Evolutionary conservation across 2,797 vertebrate species (phyloP).

Genomic region (Myotis daubentonii): DNA sequence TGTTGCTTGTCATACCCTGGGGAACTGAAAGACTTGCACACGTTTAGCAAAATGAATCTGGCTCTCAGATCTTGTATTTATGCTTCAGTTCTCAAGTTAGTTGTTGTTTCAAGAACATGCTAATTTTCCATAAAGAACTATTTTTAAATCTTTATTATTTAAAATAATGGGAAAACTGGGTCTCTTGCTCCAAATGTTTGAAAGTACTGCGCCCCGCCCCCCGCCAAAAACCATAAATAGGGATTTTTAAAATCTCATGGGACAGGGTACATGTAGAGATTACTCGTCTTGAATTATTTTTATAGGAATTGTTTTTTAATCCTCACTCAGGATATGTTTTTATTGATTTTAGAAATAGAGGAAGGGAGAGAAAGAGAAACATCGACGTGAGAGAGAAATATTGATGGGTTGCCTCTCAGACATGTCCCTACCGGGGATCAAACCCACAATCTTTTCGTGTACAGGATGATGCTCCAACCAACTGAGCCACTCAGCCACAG

Average conservation of each 20-base stretch:
- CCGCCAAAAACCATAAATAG: background rate
- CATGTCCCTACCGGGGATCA: background rate
- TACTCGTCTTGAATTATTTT: conserved; percentile 14
- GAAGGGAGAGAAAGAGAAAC: background rate
- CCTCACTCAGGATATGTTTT: background rate
- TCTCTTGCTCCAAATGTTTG: conserved; percentile 50
- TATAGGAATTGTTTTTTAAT: background rate
- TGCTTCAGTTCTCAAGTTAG: conserved; percentile 50
- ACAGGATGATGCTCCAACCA: background rate
- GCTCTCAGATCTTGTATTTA: background rate
- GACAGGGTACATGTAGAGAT: background rate
- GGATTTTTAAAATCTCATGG: background rate
- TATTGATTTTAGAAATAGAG: background rate
- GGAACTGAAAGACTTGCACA: conserved; percentile 35
- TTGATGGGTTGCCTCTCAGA: background rate
- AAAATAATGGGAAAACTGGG: conserved; percentile 5
- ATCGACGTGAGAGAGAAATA: background rate
- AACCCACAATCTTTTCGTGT: background rate
- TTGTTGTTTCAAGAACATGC: conserved; percentile 44
- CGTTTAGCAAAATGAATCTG: background rate
- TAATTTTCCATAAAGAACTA: conserved; percentile 30
- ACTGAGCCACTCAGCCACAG: background rate
- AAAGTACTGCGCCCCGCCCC: background rate
- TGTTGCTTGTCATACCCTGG: background rate
- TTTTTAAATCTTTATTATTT: conserved; percentile 37